Conservation (phyloP, 2,888 invertebrate genomes). For the Axea sp. region DNA sequence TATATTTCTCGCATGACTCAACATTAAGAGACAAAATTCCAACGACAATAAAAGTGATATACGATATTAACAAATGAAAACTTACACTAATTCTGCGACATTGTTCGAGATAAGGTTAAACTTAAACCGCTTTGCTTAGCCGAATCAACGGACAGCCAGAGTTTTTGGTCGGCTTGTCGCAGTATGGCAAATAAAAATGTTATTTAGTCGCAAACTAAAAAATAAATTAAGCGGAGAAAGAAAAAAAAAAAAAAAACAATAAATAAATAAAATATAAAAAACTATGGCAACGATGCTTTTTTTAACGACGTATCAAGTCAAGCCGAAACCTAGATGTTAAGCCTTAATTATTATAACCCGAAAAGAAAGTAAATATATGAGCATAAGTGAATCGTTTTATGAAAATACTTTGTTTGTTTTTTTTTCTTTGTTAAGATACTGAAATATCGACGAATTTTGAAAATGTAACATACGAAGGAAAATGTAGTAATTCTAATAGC, state of each 20-base stretch:
- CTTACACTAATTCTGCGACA: constrained; percentile 25
- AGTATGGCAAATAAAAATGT: constrained; percentile 50
- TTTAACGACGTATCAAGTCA: constrained; percentile 47
- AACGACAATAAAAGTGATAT: constrained; percentile 8
- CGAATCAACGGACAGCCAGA: constrained; percentile 68
- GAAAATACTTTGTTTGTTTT: too few relatives aligned
- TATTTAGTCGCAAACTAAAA: constrained; percentile 26
- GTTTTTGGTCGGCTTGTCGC: constrained; percentile 11
- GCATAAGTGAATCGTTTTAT: constrained; percentile 18
- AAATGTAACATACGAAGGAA: too few relatives aligned
- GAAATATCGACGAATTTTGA: too few relatives aligned
- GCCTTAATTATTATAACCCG: constrained; percentile 36
- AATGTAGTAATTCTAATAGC: too few relatives aligned
- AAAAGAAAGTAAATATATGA: constrained; percentile 30
- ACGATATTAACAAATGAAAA: constrained; percentile 29
- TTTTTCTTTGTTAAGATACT: too few relatives aligned
- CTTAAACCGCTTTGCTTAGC: constrained; percentile 76
- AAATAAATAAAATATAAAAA: too few relatives aligned
- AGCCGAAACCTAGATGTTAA: constrained; percentile 53
- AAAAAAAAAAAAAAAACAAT: too few relatives aligned
- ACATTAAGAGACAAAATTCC: constrained; percentile 21
- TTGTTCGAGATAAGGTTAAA: constrained; percentile 72
- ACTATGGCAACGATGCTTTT: constrained; percentile 25
- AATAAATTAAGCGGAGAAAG: constrained; percentile 54
- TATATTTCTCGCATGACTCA: constrained; percentile 56